Evolutionary conservation across 2,797 vertebrate species (phyloP), one percentile per base, ranked within the genome.

Genomic region (Helarctos malayanus): DNA sequence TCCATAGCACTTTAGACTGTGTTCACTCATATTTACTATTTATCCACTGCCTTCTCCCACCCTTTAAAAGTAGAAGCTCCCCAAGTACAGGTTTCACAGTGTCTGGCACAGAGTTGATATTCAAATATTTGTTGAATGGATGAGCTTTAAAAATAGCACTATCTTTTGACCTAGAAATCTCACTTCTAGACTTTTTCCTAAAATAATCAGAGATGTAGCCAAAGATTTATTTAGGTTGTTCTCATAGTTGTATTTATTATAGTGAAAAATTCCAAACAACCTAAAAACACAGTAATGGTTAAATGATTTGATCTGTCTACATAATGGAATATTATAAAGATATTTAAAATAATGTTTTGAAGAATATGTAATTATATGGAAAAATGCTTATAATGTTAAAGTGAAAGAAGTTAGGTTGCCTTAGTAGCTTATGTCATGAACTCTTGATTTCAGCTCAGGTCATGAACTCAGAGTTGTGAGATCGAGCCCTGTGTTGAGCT

Each of bases 101-200:
- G 21, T 89, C 49, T 59, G 65, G 45, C 52, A 87, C 45, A 49
- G 35, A 91, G 27, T 82, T 82, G 45, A 38, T 56, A 82, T 19
- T 79, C 54, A 93, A 41, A 57, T 91, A 54, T 93, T 90, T 83
- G 69, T 93, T 88, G 61, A 54, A 83, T 84, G 63, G 7, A 29
- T 83, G 41, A 68, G 32, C 5, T 69, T 92, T 90, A 82, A 87
- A 87, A 95, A 82, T 87, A 90, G 23, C n/a, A 65, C 35, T 75
- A 35, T 76, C 76, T 79, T 88, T 95, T 92, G n/a, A 89, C 29
- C 47, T 89, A 82, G 69, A 96, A 90, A 81, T 56, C 45, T 92
- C 9, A 94, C 47, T 93, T 94, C 75, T 86, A 87, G 57, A 93
- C 65, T 52, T 8, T 15, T 90, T 86, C 68, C 47, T 93, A 65